Percentiles rank a stretch among this genome's conserved stretches.
phyloP scores from a whole-genome alignment of 2,113 vertebrate genomes.

The Barnardius zonarius region DNA sequence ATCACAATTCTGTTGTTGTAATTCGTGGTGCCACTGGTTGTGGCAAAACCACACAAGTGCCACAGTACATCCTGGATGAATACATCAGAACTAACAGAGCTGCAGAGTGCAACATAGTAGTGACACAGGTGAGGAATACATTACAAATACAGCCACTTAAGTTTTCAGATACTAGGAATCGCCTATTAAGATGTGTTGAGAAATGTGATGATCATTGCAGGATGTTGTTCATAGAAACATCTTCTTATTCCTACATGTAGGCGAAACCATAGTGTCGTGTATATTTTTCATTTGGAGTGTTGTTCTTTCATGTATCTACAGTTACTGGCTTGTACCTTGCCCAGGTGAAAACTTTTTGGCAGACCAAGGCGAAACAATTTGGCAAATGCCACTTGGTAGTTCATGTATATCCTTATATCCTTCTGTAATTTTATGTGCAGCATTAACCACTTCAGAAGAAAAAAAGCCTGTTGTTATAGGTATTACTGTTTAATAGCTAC shows the following conservation, averaged over 20 bases:
- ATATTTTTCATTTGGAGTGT: neutral
- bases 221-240: neutral
- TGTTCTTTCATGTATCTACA: neutral
- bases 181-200: neutral
- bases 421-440: neutral
- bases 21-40: conserved; percentile 95
- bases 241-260: neutral
- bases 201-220: neutral
- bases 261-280: neutral
- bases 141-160: neutral
- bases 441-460: neutral
- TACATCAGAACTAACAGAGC: conserved; percentile 78
- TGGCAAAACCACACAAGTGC: conserved; percentile 97
- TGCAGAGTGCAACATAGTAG: conserved; percentile 92
- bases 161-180: neutral
- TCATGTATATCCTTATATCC: neutral
- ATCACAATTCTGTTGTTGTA: conserved; percentile 84
- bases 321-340: neutral
- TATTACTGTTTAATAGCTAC: neutral
- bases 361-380: neutral
- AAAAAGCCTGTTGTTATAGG: neutral
- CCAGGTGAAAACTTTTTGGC: neutral
- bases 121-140: conserved; percentile 86
- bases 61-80: conserved; percentile 94
- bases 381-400: neutral